These are phyloP conservation scores for Acanthosepion lycidas DNA, from an alignment of 2,888 invertebrate genomes.

Conservation along the genomic window DNA sequence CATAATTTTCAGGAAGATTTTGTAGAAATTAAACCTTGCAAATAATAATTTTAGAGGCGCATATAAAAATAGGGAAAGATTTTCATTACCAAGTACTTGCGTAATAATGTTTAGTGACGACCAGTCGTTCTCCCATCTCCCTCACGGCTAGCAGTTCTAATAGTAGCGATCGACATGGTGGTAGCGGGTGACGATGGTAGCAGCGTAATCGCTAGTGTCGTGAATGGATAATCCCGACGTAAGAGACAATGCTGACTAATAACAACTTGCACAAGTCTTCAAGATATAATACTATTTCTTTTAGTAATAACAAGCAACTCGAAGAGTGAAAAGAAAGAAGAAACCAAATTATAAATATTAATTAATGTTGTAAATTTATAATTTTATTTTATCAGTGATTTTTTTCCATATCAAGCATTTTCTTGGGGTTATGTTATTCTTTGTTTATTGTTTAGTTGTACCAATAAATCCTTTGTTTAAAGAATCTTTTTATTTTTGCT, in stretches of 20 bases:
- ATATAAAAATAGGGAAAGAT: neutral
- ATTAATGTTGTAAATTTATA: neutral
- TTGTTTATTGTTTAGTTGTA: too few relatives aligned
- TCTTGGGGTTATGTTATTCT: too few relatives aligned
- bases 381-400: too few relatives aligned
- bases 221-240: conserved; percentile 14
- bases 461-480: neutral
- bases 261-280: neutral
- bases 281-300: neutral
- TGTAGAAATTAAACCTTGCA: neutral
- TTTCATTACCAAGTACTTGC: conserved; percentile 6
- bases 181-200: conserved; percentile 14
- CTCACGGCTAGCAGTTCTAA: conserved; percentile 6
- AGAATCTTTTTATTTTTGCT: neutral
- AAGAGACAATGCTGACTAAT: neutral
- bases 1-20: neutral
- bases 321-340: neutral
- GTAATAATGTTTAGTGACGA: neutral
- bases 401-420: too few relatives aligned
- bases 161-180: neutral
- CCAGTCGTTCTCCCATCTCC: conserved; percentile 33
- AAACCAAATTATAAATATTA: neutral
- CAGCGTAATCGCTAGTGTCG: neutral
- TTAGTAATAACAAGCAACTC: too few relatives aligned
- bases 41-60: neutral